Conservation (phyloP, 2,888 invertebrate genomes). For the Troilus luridus region DNA sequence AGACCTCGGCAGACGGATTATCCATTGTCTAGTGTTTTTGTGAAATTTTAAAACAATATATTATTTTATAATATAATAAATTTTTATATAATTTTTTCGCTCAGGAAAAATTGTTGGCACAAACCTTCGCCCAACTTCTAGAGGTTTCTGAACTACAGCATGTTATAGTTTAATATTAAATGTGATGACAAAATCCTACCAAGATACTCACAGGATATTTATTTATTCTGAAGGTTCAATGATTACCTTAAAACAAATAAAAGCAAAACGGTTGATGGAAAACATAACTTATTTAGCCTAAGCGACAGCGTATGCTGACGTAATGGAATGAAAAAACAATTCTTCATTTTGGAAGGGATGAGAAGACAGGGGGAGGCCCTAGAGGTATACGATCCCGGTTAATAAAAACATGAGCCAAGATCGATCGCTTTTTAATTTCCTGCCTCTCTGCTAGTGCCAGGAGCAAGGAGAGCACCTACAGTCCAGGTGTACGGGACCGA, state of each 20-base stretch:
- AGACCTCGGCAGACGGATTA: too few species aligned
- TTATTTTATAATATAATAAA: too few species aligned
- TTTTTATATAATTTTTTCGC: too few species aligned
- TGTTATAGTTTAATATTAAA: too few species aligned
- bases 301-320: not conserved
- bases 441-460: not conserved
- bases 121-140: too few species aligned
- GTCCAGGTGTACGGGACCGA: not conserved
- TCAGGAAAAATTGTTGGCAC: too few species aligned
- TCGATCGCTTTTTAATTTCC: constrained; percentile 46
- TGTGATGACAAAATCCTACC: too few species aligned
- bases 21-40: too few species aligned
- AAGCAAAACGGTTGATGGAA: not conserved
- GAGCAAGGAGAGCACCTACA: not conserved
- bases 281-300: not conserved
- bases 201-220: not conserved
- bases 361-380: not conserved
- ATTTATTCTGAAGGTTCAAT: not conserved
- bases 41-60: too few species aligned
- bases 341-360: not conserved
- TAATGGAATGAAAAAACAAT: constrained; percentile 27
- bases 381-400: not conserved
- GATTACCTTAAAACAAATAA: not conserved
- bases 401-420: constrained; percentile 27
- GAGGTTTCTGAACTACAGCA: too few species aligned